Percentiles rank a stretch among this genome's conserved stretches.
Evolutionary conservation across 2,113 vertebrate genomes (phyloP).

Genomic region (Dipodomys stephensi): DNA sequence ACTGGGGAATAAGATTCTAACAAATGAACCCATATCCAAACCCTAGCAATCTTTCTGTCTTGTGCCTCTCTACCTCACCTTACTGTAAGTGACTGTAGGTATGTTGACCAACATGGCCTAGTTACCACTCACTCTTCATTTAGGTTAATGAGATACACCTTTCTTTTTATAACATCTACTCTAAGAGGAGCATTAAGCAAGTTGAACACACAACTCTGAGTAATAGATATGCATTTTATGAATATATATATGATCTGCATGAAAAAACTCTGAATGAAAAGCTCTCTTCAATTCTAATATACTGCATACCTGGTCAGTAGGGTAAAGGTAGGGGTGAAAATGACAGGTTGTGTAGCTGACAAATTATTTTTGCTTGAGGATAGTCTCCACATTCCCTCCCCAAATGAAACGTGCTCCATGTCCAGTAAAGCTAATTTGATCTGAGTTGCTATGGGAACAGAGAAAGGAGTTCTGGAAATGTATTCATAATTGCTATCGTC

Average conservation of each 20-base stretch:
- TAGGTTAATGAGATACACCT: neutral
- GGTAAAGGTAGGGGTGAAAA: neutral
- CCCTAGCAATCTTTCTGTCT: neutral
- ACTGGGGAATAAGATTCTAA: neutral
- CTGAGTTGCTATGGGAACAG: constrained; percentile 75
- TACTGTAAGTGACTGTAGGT: neutral
- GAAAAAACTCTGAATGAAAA: neutral
- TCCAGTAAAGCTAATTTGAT: constrained; percentile 65
- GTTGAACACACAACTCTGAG: neutral
- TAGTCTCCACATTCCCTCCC: neutral
- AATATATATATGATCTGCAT: neutral
- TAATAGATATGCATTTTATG: neutral
- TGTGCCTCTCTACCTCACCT: too few species aligned
- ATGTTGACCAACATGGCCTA: too few species aligned
- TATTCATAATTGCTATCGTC: constrained; percentile 63
- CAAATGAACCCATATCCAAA: neutral
- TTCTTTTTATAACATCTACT: neutral
- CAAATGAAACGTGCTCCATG: constrained; percentile 32
- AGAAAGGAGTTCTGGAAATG: constrained; percentile 68
- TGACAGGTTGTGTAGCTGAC: neutral
- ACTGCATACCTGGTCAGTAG: neutral
- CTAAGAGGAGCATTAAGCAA: neutral
- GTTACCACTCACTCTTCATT: neutral
- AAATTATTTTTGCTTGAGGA: neutral
- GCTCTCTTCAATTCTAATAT: neutral